Base-by-base conservation (phyloP, 2,113 vertebrate species). In the Glaucidium brasilianum region DNA sequence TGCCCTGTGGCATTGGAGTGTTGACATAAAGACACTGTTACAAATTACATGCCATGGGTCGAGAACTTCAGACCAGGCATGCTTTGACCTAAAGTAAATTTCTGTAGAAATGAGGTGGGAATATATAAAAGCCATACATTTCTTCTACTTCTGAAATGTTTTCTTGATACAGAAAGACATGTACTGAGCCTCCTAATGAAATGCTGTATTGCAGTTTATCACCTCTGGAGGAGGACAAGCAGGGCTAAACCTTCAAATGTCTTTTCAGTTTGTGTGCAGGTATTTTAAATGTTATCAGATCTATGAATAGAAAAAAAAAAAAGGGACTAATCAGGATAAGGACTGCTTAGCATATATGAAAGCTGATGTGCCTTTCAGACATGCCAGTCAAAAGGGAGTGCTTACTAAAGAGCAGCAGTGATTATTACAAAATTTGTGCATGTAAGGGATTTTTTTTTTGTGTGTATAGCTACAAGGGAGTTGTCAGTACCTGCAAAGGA, bases 261-360 rank as follows among this genome's bases (percentile, higher is more conserved):
- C 79, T 90, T 78, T 93, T 91, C 34, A 63, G 60, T 68, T 84
- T 62, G 49, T 85, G 66, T 77, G 50, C 66, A 90, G 73, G 81
- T 96, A 96, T 95, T 93, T 93, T 93, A 81, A 77, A n/a, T 94
- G 68, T 93, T 94, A 91, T 88, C 91, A 88, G 87, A 85, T 92
- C 74, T 95, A 64, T 85, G 79, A 93, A 96, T 92, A 95, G 92
- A 52, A 86, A 68, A 77, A 53, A 60, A 71, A 66, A 72, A 86
- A 77, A 59, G 79, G 53, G 45, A 66, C 74, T 96, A 73, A 93
- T 94, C 88, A 96, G 90, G 94, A 55, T 75, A 88, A 90, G 88
- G 91, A 64, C 82, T 95, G 95, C 91, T 95, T 92, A 73, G 92
- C 94, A 92, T 96, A 94, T 93, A 95, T 96, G 96, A 97, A 97